Percentiles rank a stretch among this genome's conserved stretches.
phyloP scores from a whole-genome alignment of 2,888 invertebrate genomes.

The Harpalus rufipes region DNA sequence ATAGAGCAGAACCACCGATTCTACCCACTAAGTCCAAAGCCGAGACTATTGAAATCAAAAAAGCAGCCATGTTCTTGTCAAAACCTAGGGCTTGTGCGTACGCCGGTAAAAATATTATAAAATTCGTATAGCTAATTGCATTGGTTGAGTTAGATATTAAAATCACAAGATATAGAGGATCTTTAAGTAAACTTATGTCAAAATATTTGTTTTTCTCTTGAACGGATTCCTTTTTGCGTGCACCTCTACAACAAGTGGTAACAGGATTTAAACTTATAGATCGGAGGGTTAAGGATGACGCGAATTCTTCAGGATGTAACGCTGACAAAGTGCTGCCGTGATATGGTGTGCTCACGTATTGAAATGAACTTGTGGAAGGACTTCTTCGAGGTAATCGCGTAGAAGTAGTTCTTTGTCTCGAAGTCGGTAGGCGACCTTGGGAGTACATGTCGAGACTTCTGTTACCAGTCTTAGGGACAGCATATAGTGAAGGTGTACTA shows the following conservation, averaged over 20 bases:
- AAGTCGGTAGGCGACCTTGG: constrained; percentile 72
- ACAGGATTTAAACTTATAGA: constrained; percentile 81
- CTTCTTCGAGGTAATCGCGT: constrained; percentile 82
- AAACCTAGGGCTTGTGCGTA: constrained; percentile 86
- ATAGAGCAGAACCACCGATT: constrained; percentile 91
- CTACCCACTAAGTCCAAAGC: constrained; percentile 89
- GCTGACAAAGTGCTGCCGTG: constrained; percentile 90
- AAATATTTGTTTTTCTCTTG: constrained; percentile 83
- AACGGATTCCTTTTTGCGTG: constrained; percentile 74
- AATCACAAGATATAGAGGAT: constrained; percentile 90
- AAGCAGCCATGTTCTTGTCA: constrained; percentile 85
- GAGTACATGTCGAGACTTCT: constrained; percentile 73
- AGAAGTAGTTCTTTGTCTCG: constrained; percentile 68
- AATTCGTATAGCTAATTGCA: constrained; percentile 92
- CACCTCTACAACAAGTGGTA: constrained; percentile 75
- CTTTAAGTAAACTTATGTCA: constrained; percentile 85
- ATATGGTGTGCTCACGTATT: constrained; percentile 91
- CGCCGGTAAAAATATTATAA: constrained; percentile 88
- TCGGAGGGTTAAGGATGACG: constrained; percentile 87
- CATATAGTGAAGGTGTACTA: constrained; percentile 83
- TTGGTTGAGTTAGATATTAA: constrained; percentile 91
- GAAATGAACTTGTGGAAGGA: constrained; percentile 89
- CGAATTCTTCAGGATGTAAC: constrained; percentile 87
- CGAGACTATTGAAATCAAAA: constrained; percentile 89
- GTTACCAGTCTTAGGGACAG: constrained; percentile 82